These are phyloP conservation scores for Pterophyllum scalare DNA, from an alignment of 2,113 vertebrate genomes.

Conservation along the genomic window DNA sequence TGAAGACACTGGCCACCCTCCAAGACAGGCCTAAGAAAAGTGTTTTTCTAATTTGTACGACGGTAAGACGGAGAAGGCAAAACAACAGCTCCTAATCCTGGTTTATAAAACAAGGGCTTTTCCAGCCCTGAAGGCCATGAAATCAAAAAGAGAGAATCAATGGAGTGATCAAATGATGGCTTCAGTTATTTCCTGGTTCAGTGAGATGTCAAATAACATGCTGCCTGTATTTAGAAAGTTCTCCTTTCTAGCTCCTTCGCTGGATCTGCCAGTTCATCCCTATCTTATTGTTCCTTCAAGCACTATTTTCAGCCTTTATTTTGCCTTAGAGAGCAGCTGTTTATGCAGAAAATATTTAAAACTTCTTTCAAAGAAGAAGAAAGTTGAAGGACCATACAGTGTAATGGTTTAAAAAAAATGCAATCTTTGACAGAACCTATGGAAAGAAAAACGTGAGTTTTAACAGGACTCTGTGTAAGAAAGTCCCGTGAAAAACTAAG, in stretches of 20 bases:
- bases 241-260: neutral
- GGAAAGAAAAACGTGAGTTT: neutral
- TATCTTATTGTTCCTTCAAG: neutral
- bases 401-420: rapidly evolving
- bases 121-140: slow-evolving; percentile 43
- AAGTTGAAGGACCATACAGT: neutral
- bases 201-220: slow-evolving; percentile 63
- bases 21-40: slow-evolving; percentile 50
- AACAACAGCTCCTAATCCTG: slow-evolving; percentile 54
- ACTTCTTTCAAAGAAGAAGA: neutral
- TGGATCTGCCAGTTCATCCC: neutral
- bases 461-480: neutral
- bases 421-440: neutral
- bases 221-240: slow-evolving; percentile 28
- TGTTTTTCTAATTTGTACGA: slow-evolving; percentile 60
- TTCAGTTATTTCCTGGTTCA: slow-evolving; percentile 69
- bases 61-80: slow-evolving; percentile 21
- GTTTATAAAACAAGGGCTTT: slow-evolving; percentile 25
- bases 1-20: slow-evolving; percentile 53
- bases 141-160: slow-evolving; percentile 60
- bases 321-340: neutral
- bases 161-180: slow-evolving; percentile 65
- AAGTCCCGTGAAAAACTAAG: neutral
- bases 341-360: neutral
- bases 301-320: neutral